phyloP scores from a whole-genome alignment of 2,113 vertebrate species.

The Microtus richardsoni region DNA sequence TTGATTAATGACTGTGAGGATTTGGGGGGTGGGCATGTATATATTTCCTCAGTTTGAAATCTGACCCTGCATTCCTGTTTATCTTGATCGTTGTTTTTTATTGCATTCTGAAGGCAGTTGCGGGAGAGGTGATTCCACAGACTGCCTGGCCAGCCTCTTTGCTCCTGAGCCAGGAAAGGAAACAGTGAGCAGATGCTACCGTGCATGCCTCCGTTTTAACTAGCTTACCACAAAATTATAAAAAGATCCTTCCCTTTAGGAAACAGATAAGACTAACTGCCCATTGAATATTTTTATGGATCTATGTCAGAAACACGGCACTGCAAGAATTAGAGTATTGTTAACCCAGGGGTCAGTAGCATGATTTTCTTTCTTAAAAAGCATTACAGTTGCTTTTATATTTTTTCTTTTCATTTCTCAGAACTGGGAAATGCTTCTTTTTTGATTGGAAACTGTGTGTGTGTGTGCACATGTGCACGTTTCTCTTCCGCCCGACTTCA shows the following conservation, averaged over 20 bases:
- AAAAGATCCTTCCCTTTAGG: background rate
- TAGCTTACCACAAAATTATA: background rate
- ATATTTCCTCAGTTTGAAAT: background rate
- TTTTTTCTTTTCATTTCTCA: background rate
- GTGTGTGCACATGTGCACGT: background rate
- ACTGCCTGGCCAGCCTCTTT: background rate
- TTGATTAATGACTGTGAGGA: background rate
- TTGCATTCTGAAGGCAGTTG: background rate
- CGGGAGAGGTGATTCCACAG: background rate
- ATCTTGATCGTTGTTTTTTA: background rate
- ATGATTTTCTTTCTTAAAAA: background rate
- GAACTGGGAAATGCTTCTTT: background rate
- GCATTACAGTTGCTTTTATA: background rate
- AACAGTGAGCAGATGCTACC: background rate
- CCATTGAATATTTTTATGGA: background rate
- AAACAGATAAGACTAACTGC: background rate
- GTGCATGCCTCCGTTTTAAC: background rate
- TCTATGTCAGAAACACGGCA: background rate
- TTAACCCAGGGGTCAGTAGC: background rate
- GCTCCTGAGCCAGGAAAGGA: background rate
- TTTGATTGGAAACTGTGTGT: background rate
- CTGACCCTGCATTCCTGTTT: background rate
- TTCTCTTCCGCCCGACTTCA: background rate
- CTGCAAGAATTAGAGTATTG: background rate
- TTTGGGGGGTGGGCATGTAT: rapidly evolving